Base-by-base conservation (phyloP, 2,888 invertebrate genomes). In the Ernsta delagoae region DNA sequence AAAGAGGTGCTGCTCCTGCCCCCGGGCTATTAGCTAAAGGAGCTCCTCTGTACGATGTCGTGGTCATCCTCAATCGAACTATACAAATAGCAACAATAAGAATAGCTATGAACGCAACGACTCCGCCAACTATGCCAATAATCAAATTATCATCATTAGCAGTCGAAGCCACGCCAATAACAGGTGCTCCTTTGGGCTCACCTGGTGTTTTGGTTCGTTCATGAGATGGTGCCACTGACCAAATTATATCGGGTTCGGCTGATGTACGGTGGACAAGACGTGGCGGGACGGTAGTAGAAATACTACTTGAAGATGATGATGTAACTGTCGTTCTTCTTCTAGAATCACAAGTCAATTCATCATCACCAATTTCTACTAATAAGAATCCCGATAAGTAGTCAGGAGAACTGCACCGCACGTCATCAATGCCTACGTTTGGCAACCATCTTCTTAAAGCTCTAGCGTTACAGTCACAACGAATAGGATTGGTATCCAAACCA, bases 101-200 rank as follows among this genome's bases (percentile, higher is more conserved):
- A 73, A 98, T 96, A 9, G 97, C 97, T 74, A 98, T 98, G 82
- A 98, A 97, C 1, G 97, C 97, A 0, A 98, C 98, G 0, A 98
- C 98, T 1, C 98, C 98, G 0, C 98, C 98, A 0, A 98, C 98
- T 75, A 98, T 98, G n/a, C 98, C 98, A 71, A 98, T 98, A 64
- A 98, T 98, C n/a, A 98, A 92, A 4, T 98, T 98, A 77, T 98
- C 98, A 78, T 98, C 98, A 78, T 98, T 98, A 67, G 95, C 96
- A 9, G 97, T 94, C 0, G 96, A 90, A 7, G 94, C 93, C 70
- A 94, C 93, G 3, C 94, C 94, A 3, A 93, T 84, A 3, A 94
- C 92, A 39, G 92, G 94, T 11, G 94, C 94, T 57, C 94, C 94
- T 85, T 95, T 96, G 65, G 95, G 94, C 59, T 94, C 95, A 31